Evolutionary conservation across 2,888 invertebrate species (phyloP), one percentile per base, ranked within the genome.

Genomic region (Drosophila quinaria): DNA sequence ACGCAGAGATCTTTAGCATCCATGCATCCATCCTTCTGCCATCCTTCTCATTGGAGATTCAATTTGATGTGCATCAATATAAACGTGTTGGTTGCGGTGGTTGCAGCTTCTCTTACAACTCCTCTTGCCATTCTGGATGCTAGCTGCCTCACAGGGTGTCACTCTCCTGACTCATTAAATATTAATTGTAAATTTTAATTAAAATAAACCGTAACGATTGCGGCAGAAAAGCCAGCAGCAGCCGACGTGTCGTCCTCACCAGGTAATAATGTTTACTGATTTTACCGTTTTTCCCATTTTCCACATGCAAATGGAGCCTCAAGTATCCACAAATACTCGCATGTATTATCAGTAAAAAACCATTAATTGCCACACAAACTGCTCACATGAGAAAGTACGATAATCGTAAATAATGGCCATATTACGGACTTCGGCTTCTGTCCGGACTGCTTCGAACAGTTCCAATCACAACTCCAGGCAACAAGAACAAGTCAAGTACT

Each of bases 131-230:
- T 31, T 47, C 15, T 11, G 33, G 15, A 19, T 35, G 5, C 6
- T 6, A 37, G 25, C 39, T 52, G 37, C 33, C 19, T 19, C 51
- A 59, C 33, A 58, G 39, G 82, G 76, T 85, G 80, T 74, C 83
- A 80, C 69, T 73, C 65, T 60, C 54, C 64, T 51, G 60, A 74
- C 89, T 90, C 87, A 89, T 86, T 86, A 88, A 90, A 90, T 86
- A 86, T 90, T 86, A 86, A 88, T 90, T 90, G 81, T 81, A 90
- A 78, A 88, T 87, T 86, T 90, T 86, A 86, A 86, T 86, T 86
- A 86, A 90, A 86, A 86, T 88, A 86, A 83, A 86, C 84, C 79
- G 69, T 73, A 81, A 71, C 76, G 75, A 74, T 78, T 70, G 74
- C 68, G 64, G 54, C 42, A 46, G 59, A 9, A 8, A 58, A 60